A percentile compares a stretch with the other conserved stretches of the same genome.
Evolutionary conservation across 2,113 vertebrate species (phyloP).

Genomic region (Enhydra lutris): DNA sequence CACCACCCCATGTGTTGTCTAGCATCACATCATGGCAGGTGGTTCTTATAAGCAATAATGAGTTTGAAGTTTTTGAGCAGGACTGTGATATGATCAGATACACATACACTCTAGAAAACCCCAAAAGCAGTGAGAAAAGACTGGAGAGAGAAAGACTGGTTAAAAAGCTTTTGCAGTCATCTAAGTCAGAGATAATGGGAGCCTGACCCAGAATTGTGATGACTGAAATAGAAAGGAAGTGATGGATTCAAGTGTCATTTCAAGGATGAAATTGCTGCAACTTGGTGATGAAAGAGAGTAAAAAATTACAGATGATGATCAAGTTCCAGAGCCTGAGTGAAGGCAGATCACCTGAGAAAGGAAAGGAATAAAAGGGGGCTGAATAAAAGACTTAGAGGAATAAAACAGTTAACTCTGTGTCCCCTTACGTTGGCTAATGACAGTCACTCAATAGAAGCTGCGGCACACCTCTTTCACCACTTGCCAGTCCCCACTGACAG

Average conservation of each 20-base stretch:
- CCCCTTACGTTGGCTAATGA: background rate
- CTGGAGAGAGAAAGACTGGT: background rate
- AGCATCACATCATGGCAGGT: background rate
- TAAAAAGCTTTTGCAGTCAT: background rate
- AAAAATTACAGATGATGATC: slow-evolving; percentile 34
- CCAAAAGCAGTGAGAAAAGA: background rate
- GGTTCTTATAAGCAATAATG: background rate
- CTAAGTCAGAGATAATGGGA: background rate
- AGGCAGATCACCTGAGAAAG: background rate
- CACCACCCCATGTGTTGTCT: background rate
- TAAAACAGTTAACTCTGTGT: background rate
- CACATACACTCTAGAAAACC: background rate
- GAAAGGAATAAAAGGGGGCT: background rate
- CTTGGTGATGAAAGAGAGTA: slow-evolving; percentile 20
- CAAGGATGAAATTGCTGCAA: slow-evolving; percentile 23
- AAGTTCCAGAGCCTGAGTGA: background rate
- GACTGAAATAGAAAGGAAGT: slow-evolving; percentile 20
- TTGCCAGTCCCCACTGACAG: background rate
- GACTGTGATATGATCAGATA: background rate
- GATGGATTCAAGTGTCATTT: slow-evolving; percentile 18
- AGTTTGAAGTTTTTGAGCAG: background rate
- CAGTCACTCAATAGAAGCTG: background rate
- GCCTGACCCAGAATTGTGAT: background rate
- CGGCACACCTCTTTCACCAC: background rate
- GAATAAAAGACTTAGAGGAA: background rate